Conservation (phyloP, 2,888 invertebrate species). For the Hololepta plana region DNA sequence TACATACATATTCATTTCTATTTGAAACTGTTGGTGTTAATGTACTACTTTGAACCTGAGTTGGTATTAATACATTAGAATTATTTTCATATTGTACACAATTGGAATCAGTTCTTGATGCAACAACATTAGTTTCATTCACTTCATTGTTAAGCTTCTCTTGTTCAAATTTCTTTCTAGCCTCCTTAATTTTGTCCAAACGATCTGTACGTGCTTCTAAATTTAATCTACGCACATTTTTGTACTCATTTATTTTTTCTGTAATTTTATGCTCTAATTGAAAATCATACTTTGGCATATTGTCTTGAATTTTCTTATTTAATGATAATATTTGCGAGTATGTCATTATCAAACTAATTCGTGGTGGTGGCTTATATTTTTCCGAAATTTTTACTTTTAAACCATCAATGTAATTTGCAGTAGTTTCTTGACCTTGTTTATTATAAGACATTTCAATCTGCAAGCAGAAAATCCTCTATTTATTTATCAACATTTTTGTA, state of each 20-base stretch:
- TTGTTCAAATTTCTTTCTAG: constrained; percentile 1
- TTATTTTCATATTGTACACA: no score
- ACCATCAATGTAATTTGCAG: constrained; percentile 53
- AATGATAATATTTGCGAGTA: constrained; percentile 33
- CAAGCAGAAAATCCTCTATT: no score
- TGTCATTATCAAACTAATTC: constrained; percentile 39
- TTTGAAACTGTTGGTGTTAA: constrained; percentile 25
- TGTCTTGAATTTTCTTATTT: constrained; percentile 31
- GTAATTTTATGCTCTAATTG: constrained; percentile 54
- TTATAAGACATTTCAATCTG: no score
- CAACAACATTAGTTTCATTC: constrained; percentile 9
- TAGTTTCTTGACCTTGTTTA: constrained; percentile 21
- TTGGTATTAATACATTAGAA: constrained; percentile 11
- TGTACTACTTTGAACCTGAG: constrained; percentile 18
- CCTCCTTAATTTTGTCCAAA: constrained; percentile 27
- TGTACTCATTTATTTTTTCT: constrained; percentile 52
- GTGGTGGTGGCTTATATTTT: constrained; percentile 66
- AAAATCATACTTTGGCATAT: constrained; percentile 51
- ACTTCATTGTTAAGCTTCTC: constrained; percentile 7
- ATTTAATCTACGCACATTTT: constrained; percentile 46
- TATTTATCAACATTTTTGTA: no score
- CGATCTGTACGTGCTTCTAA: constrained; percentile 20
- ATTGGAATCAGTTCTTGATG: no score
- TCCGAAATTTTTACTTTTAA: constrained; percentile 80
- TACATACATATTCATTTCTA: constrained; percentile 11